These are phyloP conservation scores for Conistra vaccinii DNA, from an alignment of 2,888 invertebrate genomes.

Conservation along the genomic window DNA sequence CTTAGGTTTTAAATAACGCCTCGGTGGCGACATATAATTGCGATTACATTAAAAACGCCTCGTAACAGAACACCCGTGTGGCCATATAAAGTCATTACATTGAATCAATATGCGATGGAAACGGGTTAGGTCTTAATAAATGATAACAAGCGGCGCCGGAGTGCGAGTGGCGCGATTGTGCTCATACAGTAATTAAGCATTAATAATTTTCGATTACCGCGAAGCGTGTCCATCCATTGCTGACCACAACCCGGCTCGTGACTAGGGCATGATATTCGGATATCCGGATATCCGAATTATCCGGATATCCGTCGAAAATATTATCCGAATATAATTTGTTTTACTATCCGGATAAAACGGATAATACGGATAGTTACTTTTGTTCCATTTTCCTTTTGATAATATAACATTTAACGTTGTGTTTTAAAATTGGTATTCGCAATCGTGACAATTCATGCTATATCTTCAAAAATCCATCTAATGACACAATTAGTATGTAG, in stretches of 20 bases:
- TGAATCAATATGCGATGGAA: slow-evolving; percentile 60
- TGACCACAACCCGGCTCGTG: slow-evolving; percentile 71
- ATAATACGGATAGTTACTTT: no score
- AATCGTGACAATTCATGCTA: no score
- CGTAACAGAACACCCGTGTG: slow-evolving; percentile 47
- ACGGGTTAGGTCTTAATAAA: slow-evolving; percentile 64
- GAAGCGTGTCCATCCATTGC: slow-evolving; percentile 77
- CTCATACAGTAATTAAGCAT: slow-evolving; percentile 80
- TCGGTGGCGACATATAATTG: slow-evolving; percentile 66
- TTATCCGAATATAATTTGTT: no score
- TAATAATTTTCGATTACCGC: slow-evolving; percentile 86
- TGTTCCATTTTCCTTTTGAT: no score
- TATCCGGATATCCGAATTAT: no score
- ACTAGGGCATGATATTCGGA: no score
- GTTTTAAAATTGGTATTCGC: no score
- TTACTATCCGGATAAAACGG: no score
- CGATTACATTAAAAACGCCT: slow-evolving; percentile 52
- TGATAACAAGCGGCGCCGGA: slow-evolving; percentile 63
- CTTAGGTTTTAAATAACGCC: slow-evolving; percentile 69
- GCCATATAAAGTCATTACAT: slow-evolving; percentile 59
- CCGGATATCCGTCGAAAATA: no score
- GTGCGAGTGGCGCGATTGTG: slow-evolving; percentile 67
- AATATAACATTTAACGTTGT: no score
- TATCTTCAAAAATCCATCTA: no score
- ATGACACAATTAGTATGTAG: no score